Base-by-base conservation (phyloP, 2,888 invertebrate genomes). In the Melanostoma mellinum region DNA sequence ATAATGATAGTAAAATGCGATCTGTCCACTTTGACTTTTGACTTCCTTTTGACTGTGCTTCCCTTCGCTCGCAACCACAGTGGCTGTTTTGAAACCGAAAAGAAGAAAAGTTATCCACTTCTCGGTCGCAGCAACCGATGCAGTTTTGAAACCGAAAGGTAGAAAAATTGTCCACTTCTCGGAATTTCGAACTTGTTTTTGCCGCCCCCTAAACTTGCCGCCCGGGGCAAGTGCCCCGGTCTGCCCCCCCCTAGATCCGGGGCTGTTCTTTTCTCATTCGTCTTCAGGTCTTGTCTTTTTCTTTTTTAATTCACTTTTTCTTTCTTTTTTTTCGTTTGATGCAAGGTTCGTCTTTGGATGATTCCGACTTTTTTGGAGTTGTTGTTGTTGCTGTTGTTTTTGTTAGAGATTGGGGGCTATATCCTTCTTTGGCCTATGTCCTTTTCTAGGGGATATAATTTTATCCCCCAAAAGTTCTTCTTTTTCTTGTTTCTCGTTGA, bases 231-330 rank as follows among this genome's bases (percentile, higher is more conserved):
- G n/a, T n/a, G n/a, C n/a, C n/a, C 9, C 20, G 9, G 3, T 20
- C 4, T 32, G 10, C 5, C 38, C 4, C 30, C 40, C 8, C n/a
- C 44, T 20, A 60, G n/a, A 60, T 20, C 42, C 33, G 56, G 40
- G 36, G 40, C 58, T 55, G 35, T 33, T 44, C 35, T 55, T 36
- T 30, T 63, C 20, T 10, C 42, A 38, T 60, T 58, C 44, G 42
- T 60, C 58, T 33, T 60, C 42, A 35, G 69, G 36, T 40, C 69
- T 68, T 67, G 48, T 73, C 74, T 84, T 69, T 74, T 84, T 40
- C 69, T 68, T 67, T 56, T 73, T 78, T 84, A 74, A 78, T 84
- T 78, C 77, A 74, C 63, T 76, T 74, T 80, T 63, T 69, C 50
- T 48, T 48, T 42, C 33, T 46, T 56, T 40, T 68, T 58, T 61